A percentile compares a stretch with the other conserved stretches of the same genome.
Conservation (phyloP, 2,888 invertebrate species). For the Agrochola litura region DNA sequence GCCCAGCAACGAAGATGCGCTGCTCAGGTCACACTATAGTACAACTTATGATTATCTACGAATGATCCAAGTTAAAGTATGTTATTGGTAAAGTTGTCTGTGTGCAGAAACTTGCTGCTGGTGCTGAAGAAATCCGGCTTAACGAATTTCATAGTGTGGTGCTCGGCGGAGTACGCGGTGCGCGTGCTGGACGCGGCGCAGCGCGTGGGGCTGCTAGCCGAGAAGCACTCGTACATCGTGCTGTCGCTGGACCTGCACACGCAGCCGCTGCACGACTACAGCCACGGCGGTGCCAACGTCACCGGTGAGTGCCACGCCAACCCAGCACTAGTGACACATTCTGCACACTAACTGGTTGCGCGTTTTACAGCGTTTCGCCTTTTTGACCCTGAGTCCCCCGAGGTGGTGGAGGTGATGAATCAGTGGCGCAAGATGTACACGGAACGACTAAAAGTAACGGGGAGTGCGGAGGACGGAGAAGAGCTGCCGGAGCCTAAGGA, state of each 20-base stretch:
- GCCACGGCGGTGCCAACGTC: conserved; percentile 85
- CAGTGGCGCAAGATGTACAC: conserved; percentile 67
- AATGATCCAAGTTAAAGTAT: background rate
- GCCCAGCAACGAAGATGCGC: conserved; percentile 75
- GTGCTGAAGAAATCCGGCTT: conserved; percentile 82
- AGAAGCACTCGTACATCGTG: conserved; percentile 80
- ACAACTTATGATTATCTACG: background rate
- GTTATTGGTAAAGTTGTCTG: background rate
- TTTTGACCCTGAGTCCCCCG: conserved; percentile 77
- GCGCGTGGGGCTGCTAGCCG: conserved; percentile 84
- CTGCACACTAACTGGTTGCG: conserved; percentile 9
- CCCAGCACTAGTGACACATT: too few relatives aligned
- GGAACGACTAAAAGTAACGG: conserved; percentile 51
- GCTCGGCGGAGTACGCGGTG: conserved; percentile 76
- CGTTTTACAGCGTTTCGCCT: conserved; percentile 74
- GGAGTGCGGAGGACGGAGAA: conserved; percentile 16
- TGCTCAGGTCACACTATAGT: conserved; percentile 71
- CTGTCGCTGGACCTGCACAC: conserved; percentile 83
- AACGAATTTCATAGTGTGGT: conserved; percentile 81
- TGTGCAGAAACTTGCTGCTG: conserved; percentile 77
- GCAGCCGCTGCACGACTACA: conserved; percentile 75
- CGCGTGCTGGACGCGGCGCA: conserved; percentile 85
- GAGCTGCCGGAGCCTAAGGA: conserved; percentile 45
- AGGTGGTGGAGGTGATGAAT: conserved; percentile 64
- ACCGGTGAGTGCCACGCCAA: conserved; percentile 70